Evolutionary conservation across 2,113 vertebrate genomes (phyloP), one percentile per base, ranked within the genome.

Genomic region (Istiophorus platypterus): DNA sequence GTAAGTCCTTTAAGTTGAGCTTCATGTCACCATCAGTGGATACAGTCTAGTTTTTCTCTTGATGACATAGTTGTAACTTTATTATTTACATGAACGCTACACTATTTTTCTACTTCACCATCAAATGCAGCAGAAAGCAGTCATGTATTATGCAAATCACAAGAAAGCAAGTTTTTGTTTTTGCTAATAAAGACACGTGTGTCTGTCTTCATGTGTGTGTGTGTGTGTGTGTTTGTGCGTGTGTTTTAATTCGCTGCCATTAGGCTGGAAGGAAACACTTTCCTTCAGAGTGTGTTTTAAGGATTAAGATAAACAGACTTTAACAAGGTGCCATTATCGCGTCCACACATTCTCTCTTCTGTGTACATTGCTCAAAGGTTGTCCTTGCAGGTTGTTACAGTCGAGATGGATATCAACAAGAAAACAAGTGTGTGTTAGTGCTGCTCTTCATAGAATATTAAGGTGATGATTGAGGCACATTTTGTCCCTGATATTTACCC

Each of bases 231-330:
- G 10, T 27, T 24, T 72, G 27, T 37, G 20, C 66, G 54, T 68
- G 69, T 76, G 86, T 83, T 54, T 91, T 63, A 82, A 76, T 62
- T 83, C 57, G 27, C 84, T 76, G 72, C 89, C 82, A 89, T 90
- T 89, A 89, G 79, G 64, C 89, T 95, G 92, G 93, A 95, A 94
- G 94, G 94, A 95, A 95, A 92, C 93, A 94, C 94, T 95, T 93
- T 89, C 91, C 90, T 85, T 91, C 87, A 65, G 90, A 93, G 92
- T 93, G 89, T 94, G 92, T 94, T 95, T 93, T 93, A 93, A 93
- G 92, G 94, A 94, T 95, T 93, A 94, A 90, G 93, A 94, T 94
- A 93, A 95, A 95, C 93, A 94, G 85, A 88, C 91, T 88, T 91
- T 93, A 95, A 95, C 95, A 93, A 94, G 93, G 92, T 92, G 88